A percentile compares a stretch with the other conserved stretches of the same genome.
phyloP scores from a whole-genome alignment of 2,888 invertebrate species.

The Ophonus ardosiacus region DNA sequence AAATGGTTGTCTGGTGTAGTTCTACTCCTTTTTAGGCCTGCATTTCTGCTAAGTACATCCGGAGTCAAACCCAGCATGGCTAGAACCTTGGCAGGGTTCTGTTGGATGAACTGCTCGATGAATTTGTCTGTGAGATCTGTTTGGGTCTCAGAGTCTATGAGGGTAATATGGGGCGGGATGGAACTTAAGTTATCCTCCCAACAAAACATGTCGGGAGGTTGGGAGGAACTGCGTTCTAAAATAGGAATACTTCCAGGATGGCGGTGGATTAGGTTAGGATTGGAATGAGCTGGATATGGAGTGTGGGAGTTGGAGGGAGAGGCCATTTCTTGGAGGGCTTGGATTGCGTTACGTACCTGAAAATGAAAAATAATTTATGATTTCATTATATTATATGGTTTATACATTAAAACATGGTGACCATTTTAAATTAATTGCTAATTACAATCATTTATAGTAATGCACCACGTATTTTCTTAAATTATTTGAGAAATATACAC shows the following conservation, averaged over 20 bases:
- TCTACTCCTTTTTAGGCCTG: conserved; percentile 70
- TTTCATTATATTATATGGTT: neutral
- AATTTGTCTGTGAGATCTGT: conserved; percentile 80
- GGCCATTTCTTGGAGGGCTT: conserved; percentile 89
- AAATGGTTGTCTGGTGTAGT: conserved; percentile 70
- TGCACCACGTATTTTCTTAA: no score
- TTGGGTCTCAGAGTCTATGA: conserved; percentile 77
- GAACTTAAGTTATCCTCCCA: conserved; percentile 80
- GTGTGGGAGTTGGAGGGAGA: conserved; percentile 78
- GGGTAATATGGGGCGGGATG: conserved; percentile 68
- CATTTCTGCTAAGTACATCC: conserved; percentile 70
- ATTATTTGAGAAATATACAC: no score
- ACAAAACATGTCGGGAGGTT: conserved; percentile 90
- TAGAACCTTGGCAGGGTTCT: conserved; percentile 86
- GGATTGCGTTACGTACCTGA: conserved; percentile 89
- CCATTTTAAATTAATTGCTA: no score
- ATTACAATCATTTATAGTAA: no score
- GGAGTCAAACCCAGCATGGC: conserved; percentile 86
- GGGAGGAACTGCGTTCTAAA: conserved; percentile 88
- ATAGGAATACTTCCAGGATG: conserved; percentile 75
- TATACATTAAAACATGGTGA: neutral
- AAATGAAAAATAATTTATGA: conserved; percentile 30
- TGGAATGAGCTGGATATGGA: conserved; percentile 88
- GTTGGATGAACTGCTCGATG: conserved; percentile 82
- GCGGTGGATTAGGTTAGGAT: conserved; percentile 82